Percentiles rank a stretch among this genome's conserved stretches.
These are phyloP conservation scores for Callospermophilus lateralis DNA, from an alignment of 2,113 vertebrate species.

Conservation along the genomic window DNA sequence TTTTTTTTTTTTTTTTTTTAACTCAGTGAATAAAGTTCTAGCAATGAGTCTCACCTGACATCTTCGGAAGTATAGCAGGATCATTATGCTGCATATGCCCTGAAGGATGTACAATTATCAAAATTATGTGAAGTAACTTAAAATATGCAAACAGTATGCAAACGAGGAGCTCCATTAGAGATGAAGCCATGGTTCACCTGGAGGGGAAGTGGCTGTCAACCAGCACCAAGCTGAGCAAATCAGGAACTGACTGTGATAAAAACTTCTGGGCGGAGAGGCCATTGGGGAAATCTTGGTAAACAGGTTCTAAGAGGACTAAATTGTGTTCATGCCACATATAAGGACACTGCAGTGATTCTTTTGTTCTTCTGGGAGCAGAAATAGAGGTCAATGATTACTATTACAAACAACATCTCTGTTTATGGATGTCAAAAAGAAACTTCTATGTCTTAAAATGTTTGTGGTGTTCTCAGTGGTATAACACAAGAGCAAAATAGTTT, in stretches of 20 bases:
- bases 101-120: constrained; percentile 32
- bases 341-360: neutral
- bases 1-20: neutral
- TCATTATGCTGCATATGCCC: neutral
- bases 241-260: neutral
- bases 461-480: neutral
- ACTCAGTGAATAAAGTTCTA: neutral
- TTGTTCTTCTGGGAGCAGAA: constrained; percentile 31
- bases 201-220: neutral
- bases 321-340: neutral
- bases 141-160: constrained; percentile 50
- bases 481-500: neutral
- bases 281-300: neutral
- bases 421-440: neutral
- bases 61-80: constrained; percentile 8
- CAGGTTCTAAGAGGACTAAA: neutral
- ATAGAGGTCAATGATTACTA: neutral
- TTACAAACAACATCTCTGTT: neutral
- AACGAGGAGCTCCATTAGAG: neutral
- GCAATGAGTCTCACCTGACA: neutral
- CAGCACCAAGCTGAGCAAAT: neutral
- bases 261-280: neutral
- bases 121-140: constrained; percentile 39
- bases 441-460: neutral
- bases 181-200: neutral